Percentiles rank a stretch among this genome's conserved stretches.
Evolutionary conservation across 2,797 vertebrate genomes (phyloP).

Genomic region (Meda fulgida): DNA sequence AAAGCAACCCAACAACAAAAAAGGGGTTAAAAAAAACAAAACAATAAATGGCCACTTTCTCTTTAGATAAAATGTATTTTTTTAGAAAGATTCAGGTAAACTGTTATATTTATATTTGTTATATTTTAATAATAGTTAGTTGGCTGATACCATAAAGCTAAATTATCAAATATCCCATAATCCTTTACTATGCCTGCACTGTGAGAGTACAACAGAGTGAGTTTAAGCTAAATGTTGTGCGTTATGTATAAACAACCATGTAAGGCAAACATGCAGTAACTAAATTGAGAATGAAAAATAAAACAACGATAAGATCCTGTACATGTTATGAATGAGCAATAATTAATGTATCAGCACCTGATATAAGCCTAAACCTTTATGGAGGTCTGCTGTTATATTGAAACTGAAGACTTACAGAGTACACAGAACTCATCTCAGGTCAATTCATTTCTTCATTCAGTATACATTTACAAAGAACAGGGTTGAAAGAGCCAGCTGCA

Average conservation of each 20-base stretch:
- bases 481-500: conserved; percentile 12
- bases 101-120: conserved; percentile 66
- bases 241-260: conserved; percentile 50
- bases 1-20: conserved; percentile 63
- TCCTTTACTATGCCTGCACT: conserved; percentile 54
- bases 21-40: conserved; percentile 60
- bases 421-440: conserved; percentile 30
- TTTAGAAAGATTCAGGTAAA: conserved; percentile 62
- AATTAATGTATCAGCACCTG: conserved; percentile 34
- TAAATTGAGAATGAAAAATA: conserved; percentile 46
- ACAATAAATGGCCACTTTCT: conserved; percentile 66
- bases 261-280: conserved; percentile 65
- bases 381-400: conserved; percentile 19
- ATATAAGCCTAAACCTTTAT: conserved; percentile 25
- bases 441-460: conserved; percentile 38
- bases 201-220: conserved; percentile 59
- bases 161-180: conserved; percentile 64
- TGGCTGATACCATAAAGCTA: conserved; percentile 71
- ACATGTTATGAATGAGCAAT: conserved; percentile 54
- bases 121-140: conserved; percentile 75
- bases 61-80: conserved; percentile 60
- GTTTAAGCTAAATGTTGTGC: conserved; percentile 37
- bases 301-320: conserved; percentile 54
- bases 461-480: conserved; percentile 30
- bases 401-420: conserved; percentile 36